Conservation (phyloP, 2,797 vertebrate species). For the Poeciliopsis infans region DNA sequence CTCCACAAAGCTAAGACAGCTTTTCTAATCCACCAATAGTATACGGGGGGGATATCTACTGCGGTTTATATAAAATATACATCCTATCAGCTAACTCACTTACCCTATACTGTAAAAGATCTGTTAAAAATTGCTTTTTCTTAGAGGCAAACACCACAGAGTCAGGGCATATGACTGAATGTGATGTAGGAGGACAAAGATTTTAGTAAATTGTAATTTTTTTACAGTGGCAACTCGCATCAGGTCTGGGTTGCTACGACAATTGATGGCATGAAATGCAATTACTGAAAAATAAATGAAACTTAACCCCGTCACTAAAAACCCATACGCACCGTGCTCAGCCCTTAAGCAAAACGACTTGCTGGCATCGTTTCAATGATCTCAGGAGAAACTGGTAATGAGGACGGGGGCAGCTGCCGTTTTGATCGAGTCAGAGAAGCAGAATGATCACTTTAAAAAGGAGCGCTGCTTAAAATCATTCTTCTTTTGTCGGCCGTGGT, state of each 20-base stretch:
- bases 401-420: neutral
- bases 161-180: neutral
- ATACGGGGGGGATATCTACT: conserved; percentile 19
- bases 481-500: neutral
- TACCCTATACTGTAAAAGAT: conserved; percentile 3
- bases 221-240: neutral
- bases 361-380: neutral
- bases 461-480: neutral
- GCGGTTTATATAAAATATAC: neutral
- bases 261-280: neutral
- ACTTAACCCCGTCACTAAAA: neutral
- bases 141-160: neutral
- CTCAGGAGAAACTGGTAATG: neutral
- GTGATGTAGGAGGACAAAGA: neutral
- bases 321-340: neutral
- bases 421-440: neutral
- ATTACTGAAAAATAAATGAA: neutral
- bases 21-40: conserved; percentile 30
- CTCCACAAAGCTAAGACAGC: conserved; percentile 24
- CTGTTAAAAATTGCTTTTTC: neutral
- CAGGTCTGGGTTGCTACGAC: neutral
- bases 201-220: neutral
- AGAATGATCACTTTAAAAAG: neutral
- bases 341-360: neutral
- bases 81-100: too few species aligned